Conservation (phyloP, 2,113 vertebrate species). For the Xiphias gladius region DNA sequence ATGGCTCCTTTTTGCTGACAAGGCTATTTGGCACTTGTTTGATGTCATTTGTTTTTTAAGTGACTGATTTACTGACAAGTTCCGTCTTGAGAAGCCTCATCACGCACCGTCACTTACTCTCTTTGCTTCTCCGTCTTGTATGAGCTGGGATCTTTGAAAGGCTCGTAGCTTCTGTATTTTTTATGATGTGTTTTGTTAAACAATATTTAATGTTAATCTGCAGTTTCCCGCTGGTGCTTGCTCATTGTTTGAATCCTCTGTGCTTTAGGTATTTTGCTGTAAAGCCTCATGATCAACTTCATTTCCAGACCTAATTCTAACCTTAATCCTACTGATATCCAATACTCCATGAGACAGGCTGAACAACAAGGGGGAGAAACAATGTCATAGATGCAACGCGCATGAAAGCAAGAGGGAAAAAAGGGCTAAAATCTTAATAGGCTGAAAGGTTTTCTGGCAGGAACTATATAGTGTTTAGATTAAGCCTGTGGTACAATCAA, state of each 20-base stretch:
- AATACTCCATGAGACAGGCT: neutral
- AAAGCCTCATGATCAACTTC: conserved; percentile 25
- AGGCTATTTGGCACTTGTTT: conserved; percentile 66
- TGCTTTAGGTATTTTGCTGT: neutral
- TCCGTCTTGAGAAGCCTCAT: conserved; percentile 20
- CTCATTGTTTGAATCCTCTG: conserved; percentile 6
- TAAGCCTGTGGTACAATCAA: conserved; percentile 69
- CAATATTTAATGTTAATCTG: neutral
- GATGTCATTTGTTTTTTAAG: conserved; percentile 76
- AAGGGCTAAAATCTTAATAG: conserved; percentile 60
- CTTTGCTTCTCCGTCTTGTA: neutral
- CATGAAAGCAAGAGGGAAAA: conserved; percentile 3
- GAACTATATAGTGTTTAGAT: conserved; percentile 71
- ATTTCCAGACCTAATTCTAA: conserved; percentile 13
- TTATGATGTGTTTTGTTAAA: conserved; percentile 9
- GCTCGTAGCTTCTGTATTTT: neutral
- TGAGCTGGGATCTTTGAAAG: neutral
- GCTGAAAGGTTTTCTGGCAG: conserved; percentile 74
- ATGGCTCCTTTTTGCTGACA: conserved; percentile 76
- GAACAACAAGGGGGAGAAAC: conserved; percentile 35
- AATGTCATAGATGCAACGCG: conserved; percentile 55
- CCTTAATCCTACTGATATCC: conserved; percentile 35
- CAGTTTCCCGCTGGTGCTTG: neutral
- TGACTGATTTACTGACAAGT: conserved; percentile 69
- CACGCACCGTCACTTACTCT: conserved; percentile 16